A percentile compares a stretch with the other conserved stretches of the same genome.
Conservation (phyloP, 2,797 vertebrate genomes). For the Salarias fasciatus region DNA sequence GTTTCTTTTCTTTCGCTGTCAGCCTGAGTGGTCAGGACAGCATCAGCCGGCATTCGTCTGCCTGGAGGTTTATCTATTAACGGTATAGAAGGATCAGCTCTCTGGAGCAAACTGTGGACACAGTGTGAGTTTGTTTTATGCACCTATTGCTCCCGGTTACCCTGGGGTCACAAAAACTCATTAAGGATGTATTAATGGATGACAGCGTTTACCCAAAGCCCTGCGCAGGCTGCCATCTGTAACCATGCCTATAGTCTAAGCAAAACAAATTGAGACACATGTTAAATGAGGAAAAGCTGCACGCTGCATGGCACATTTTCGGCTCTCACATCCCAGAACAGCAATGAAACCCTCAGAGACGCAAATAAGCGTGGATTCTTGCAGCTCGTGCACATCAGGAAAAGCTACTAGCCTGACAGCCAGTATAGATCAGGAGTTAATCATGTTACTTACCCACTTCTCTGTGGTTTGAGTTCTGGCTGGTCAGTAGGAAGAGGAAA, state of each 20-base stretch:
- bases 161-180: constrained; percentile 65
- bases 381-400: constrained; percentile 18
- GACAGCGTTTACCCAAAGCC: constrained; percentile 32
- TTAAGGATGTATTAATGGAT: constrained; percentile 63
- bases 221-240: constrained; percentile 16
- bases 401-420: constrained; percentile 9
- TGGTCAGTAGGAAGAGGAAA: constrained; percentile 80
- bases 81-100: constrained; percentile 24
- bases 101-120: constrained; percentile 45
- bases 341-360: too few species aligned
- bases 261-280: too few species aligned
- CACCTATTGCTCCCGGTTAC: constrained; percentile 50
- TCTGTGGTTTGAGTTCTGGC: constrained; percentile 70
- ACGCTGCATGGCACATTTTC: too few species aligned
- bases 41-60: constrained; percentile 58
- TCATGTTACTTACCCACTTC: constrained; percentile 70
- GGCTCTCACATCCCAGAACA: not conserved
- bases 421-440: constrained; percentile 23
- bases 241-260: constrained; percentile 4
- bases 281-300: constrained; percentile 4
- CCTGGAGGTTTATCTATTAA: constrained; percentile 45
- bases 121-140: constrained; percentile 50
- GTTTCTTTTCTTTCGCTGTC: constrained; percentile 11
- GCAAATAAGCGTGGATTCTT: not conserved
- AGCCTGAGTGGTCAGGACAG: constrained; percentile 44